Evolutionary conservation across 2,113 vertebrate species (phyloP), one percentile per base, ranked within the genome.

Genomic region (Capricornis sumatraensis): DNA sequence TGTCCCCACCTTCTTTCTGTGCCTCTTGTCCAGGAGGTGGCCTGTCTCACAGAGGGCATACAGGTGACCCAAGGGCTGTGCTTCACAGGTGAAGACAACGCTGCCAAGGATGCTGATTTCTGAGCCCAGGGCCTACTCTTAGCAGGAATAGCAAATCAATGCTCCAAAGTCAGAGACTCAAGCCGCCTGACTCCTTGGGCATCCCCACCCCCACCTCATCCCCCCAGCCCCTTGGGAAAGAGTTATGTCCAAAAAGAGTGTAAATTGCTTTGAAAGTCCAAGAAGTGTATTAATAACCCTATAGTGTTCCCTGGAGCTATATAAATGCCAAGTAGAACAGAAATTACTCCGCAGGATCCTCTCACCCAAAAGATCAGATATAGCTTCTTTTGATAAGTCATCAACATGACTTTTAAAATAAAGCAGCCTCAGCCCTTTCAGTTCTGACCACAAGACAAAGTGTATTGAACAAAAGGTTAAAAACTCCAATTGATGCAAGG

Each of bases 401-500:
- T 90, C 91, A 53, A 84, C 85, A 36, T 40, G 45, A 71, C 47
- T 85, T 50, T 71, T 85, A 93, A 92, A 0, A 0, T 93, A 71
- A 89, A 2, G 0, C 94, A 27, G 67, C 95, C 97, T 95, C 96
- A 89, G 53, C 15, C n/a, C 12, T 97, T 94, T 95, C 87, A 47
- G 87, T 97, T 96, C 25, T 53, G 71, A 92, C 95, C 89, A 90
- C 87, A 96, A 94, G 95, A 96, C 55, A 95, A 97, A 96, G 27
- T 45, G 28, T 84, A n/a, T 81, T 12, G 86, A 96, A 86, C 81
- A 21, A 67, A 88, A 95, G 85, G 76, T 89, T 97, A 40, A 74
- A 95, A 98, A 97, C 67, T 90, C 71, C 55, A 95, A 25, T 71
- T 97, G 94, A 98, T 98, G 86, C 62, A 96, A 89, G 78, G 76